Percentiles rank a stretch among this genome's conserved stretches.
Conservation (phyloP, 2,113 vertebrate genomes). For the Cygnus atratus region DNA sequence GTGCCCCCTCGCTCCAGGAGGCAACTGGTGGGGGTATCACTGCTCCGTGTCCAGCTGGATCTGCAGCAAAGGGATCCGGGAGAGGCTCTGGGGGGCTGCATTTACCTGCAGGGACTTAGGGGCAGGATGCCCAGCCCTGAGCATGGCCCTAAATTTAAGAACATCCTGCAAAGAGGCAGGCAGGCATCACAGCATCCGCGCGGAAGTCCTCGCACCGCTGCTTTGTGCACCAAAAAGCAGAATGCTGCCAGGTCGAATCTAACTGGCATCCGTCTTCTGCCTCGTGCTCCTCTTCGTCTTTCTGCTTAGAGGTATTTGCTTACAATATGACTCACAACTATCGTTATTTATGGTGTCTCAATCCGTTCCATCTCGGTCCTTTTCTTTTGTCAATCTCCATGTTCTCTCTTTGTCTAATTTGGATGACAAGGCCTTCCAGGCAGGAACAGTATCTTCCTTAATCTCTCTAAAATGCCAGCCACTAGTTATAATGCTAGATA, state of each 20-base stretch:
- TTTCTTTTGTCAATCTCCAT: neutral
- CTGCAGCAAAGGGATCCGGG: neutral
- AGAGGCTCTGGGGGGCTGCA: rapidly evolving
- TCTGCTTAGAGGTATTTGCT: neutral
- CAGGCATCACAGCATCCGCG: rapidly evolving
- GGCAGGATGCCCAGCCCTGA: neutral
- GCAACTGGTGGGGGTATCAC: neutral
- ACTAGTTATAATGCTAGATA: neutral
- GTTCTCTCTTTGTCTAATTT: neutral
- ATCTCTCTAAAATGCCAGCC: constrained; percentile 21
- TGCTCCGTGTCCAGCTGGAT: neutral
- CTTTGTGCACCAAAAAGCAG: neutral
- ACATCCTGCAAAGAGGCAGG: neutral
- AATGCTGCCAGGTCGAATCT: neutral
- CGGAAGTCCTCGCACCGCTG: neutral
- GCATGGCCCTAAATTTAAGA: rapidly evolving
- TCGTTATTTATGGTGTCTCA: neutral
- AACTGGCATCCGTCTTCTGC: neutral
- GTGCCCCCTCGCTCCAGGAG: rapidly evolving
- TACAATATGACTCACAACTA: neutral
- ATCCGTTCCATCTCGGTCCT: neutral
- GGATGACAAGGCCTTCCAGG: constrained; percentile 17
- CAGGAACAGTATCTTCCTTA: constrained; percentile 15
- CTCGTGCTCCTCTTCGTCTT: neutral
- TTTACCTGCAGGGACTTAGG: neutral